Evolutionary conservation across 1,140 invertebrate genomes (phyloP), one percentile per base, ranked within the genome.

Genomic region (Uloborus diversus): DNA sequence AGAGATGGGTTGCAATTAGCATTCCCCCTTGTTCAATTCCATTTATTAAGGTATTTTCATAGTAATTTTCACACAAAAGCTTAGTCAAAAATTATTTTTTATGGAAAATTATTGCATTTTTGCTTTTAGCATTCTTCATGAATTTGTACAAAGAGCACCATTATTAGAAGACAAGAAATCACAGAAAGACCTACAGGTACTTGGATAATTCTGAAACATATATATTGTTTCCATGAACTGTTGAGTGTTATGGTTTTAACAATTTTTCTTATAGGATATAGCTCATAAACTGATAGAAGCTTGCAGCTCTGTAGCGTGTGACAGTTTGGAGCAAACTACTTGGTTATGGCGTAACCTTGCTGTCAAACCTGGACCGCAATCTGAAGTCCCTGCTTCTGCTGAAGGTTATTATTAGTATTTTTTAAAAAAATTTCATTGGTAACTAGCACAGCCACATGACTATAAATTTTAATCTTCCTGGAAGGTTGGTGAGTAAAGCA

Each of bases 341-440:
- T 97, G 95, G 95, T 85, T 97, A 35, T 88, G 95, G 82, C 89
- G 94, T 82, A 96, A 95, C 86, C 88, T 96, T 65, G 93, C 94
- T 79, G 95, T 97, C 1, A 91, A 92, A 82, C 93, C 94, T 84
- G 92, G 93, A 78, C 90, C 91, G 7, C 82, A 84, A n/a, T 75
- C 81, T 35, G 83, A 85, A 53, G 76, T 82, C 28, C 51, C 82
- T 11, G 83, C 79, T 57, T 71, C 66, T 53, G 62, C 82, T 68
- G 75, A 79, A 32, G 70, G 59, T 57, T n/a, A n/a, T n/a, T n/a
- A n/a, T n/a, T n/a, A n/a, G n/a, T n/a, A n/a, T n/a, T n/a, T n/a
- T n/a, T n/a, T n/a, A n/a, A n/a, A n/a, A n/a, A n/a, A n/a, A n/a
- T n/a, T n/a, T n/a, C n/a, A n/a, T n/a, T n/a, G n/a, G n/a, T n/a